A percentile compares a stretch with the other conserved stretches of the same genome.
These are phyloP conservation scores for Henicopernis longicauda DNA, from an alignment of 2,113 vertebrate species.

Conservation along the genomic window DNA sequence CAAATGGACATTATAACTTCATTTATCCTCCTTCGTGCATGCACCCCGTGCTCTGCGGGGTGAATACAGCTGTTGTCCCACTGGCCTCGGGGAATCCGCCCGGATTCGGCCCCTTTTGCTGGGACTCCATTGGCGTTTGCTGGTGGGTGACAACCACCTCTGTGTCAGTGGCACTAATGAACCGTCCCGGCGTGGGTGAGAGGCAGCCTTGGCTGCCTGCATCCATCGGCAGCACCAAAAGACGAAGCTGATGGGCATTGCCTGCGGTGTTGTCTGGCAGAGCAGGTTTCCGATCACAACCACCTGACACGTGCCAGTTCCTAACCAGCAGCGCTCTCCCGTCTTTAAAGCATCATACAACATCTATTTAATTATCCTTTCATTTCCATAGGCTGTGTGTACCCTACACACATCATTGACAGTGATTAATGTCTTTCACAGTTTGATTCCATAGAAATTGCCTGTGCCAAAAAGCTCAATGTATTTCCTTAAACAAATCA, in stretches of 20 bases:
- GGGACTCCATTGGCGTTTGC: fast-evolving
- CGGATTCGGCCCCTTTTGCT: fast-evolving
- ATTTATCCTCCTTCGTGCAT: not conserved
- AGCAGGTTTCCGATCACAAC: not conserved
- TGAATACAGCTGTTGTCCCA: not conserved
- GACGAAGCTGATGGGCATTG: too few species aligned
- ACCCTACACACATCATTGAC: not conserved
- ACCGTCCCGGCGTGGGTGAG: too few species aligned
- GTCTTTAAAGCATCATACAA: not conserved
- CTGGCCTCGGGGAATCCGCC: not conserved
- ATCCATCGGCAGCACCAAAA: not conserved
- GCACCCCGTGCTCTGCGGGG: fast-evolving
- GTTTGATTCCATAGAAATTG: conserved; percentile 20
- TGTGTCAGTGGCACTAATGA: fast-evolving
- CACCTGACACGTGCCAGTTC: not conserved
- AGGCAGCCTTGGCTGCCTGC: not conserved
- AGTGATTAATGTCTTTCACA: conserved; percentile 14
- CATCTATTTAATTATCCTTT: not conserved
- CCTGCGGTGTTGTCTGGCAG: not conserved
- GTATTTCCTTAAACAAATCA: conserved; percentile 59
- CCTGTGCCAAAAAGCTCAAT: not conserved
- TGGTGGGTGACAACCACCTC: not conserved
- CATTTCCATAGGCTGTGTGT: not conserved
- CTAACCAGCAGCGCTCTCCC: not conserved
- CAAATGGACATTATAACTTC: not conserved